phyloP scores from a whole-genome alignment of 2,113 vertebrate species.

The Deroptyus accipitrinus region DNA sequence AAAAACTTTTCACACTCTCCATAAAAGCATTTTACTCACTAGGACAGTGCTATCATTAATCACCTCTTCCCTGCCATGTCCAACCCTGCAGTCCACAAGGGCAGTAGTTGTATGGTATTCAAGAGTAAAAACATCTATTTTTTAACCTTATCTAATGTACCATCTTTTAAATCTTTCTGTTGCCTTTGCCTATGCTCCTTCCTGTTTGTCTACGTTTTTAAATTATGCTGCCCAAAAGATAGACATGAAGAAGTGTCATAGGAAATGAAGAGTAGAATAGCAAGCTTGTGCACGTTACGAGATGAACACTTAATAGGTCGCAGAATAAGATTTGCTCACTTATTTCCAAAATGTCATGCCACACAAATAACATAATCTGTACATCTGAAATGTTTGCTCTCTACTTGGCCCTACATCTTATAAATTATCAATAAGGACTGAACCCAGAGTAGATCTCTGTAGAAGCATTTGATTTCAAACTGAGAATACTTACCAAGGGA shows the following conservation, averaged over 20 bases:
- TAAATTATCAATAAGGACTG: background rate
- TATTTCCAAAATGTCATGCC: background rate
- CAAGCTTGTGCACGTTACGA: background rate
- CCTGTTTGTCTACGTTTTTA: background rate
- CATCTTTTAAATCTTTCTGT: background rate
- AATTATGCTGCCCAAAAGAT: background rate
- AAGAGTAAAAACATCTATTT: background rate
- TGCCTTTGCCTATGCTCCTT: background rate
- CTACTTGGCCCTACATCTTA: background rate
- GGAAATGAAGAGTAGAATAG: background rate
- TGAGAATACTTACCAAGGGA: background rate
- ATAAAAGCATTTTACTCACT: background rate
- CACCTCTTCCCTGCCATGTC: background rate
- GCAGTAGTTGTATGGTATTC: background rate
- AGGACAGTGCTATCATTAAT: background rate
- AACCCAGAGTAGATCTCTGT: background rate
- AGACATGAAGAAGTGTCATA: background rate
- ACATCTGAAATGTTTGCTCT: background rate
- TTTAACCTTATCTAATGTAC: background rate
- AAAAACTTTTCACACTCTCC: background rate
- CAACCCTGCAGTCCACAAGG: background rate
- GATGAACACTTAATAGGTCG: background rate
- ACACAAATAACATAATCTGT: background rate
- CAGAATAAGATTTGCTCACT: background rate
- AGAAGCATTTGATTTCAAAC: background rate